Evolutionary conservation across 2,888 invertebrate genomes (phyloP).

Genomic region (Mantis religiosa): DNA sequence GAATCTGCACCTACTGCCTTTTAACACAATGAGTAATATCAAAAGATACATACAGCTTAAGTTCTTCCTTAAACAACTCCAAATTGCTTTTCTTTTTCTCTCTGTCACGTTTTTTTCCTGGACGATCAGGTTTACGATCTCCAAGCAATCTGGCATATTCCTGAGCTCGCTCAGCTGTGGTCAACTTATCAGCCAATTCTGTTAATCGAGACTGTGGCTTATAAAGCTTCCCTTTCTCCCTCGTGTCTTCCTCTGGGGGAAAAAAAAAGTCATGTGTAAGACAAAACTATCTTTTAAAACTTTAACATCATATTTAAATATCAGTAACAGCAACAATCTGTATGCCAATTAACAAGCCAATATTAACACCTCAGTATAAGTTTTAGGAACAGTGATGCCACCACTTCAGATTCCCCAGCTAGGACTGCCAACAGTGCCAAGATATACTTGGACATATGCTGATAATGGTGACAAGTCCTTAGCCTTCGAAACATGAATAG

Average conservation of each 20-base stretch:
- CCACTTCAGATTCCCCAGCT: too few relatives aligned
- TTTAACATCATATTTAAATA: too few relatives aligned
- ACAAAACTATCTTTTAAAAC: too few relatives aligned
- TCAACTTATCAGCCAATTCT: constrained; percentile 53
- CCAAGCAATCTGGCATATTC: constrained; percentile 63
- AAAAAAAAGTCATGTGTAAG: not conserved
- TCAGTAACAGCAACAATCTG: too few relatives aligned
- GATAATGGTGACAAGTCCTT: too few relatives aligned
- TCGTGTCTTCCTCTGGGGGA: constrained; percentile 74
- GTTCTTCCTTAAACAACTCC: constrained; percentile 96
- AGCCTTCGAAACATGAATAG: too few relatives aligned
- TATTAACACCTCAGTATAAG: too few relatives aligned
- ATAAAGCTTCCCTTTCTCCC: constrained; percentile 86
- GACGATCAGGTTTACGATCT: constrained; percentile 60
- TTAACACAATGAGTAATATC: not conserved
- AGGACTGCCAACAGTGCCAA: too few relatives aligned
- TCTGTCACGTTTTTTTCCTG: constrained; percentile 42
- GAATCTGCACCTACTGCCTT: not conserved
- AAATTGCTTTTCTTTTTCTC: constrained; percentile 95
- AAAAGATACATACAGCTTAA: constrained; percentile 70
- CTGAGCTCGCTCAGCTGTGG: constrained; percentile 62
- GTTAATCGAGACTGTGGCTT: constrained; percentile 81
- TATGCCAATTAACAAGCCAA: too few relatives aligned
- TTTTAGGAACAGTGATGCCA: too few relatives aligned
- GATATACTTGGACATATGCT: too few relatives aligned